Base-by-base conservation (phyloP, 2,888 invertebrate genomes). In the Monoplex corrugatus region DNA sequence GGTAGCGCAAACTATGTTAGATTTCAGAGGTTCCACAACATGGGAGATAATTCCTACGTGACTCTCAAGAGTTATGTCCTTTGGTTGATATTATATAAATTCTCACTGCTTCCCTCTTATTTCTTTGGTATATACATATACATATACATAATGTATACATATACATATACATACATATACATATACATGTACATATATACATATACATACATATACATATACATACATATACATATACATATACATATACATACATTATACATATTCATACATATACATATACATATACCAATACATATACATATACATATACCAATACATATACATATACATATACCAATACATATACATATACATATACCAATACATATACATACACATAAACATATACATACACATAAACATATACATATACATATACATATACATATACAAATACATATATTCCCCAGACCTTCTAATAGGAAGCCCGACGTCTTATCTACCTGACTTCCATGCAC, bases 381-480 rank as follows among this genome's bases (percentile, higher is more conserved):
- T 40, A 78, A 38, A 16, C 75, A 78, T 23, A 40, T 23, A 78
- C 75, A 40, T 40, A 78, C 75, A 78, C 75, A 40, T 40, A 78
- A 38, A 78, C 75, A 40, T 40, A 78, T 40, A 40, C 75, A 78
- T 40, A 32, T 35, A 78, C 75, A 78, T 23, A 78, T 40, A 78
- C 75, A 28, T 40, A 78, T 40, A 28, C 75, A 78, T 40, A 28
- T 32, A 63, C 63, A 16, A 3, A 63, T 63, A 63, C 16, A 50
- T 13, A 13, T 50, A 50, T 50, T 50, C 16, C 16, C 50, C 8
- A 50, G 8, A 50, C 8, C 19, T 13, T 50, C 19, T 50, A 13
- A 13, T 50, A 50, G 19, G 19, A 50, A 50, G 50, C 8, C n/a
- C n/a, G n/a, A n/a, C n/a, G n/a, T n/a, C n/a, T n/a, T n/a, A n/a